phyloP scores from a whole-genome alignment of 2,888 invertebrate genomes.

The Anodontia alba region DNA sequence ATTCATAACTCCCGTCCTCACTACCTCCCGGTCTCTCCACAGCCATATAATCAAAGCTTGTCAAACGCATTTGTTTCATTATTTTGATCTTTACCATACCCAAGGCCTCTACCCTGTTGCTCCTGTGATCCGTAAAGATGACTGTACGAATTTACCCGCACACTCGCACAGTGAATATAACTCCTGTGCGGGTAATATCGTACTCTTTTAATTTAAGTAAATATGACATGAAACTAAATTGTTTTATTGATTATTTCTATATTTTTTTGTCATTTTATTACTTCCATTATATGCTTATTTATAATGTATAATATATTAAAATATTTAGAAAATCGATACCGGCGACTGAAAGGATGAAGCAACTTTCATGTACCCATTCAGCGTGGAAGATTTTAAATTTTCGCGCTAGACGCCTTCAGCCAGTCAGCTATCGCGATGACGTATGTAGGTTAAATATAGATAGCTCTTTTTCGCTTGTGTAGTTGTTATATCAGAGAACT shows the following conservation, averaged over 20 bases:
- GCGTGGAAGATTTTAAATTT: no score
- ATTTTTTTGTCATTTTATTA: not conserved
- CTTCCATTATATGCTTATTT: not conserved
- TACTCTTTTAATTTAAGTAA: not conserved
- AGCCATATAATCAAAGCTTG: no score
- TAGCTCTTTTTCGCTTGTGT: no score
- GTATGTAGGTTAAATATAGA: no score
- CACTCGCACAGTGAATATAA: not conserved
- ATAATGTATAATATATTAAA: not conserved
- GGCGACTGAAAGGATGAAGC: no score
- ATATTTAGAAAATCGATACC: no score
- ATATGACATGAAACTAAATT: not conserved
- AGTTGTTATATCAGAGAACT: no score
- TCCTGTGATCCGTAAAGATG: not conserved
- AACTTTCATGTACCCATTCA: no score
- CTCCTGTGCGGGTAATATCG: not conserved
- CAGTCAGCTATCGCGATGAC: no score
- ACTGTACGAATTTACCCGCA: not conserved
- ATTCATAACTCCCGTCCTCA: not conserved
- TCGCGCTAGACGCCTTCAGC: no score
- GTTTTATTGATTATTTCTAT: not conserved
- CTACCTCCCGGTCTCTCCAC: no score
- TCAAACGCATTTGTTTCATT: not conserved
- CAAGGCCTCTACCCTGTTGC: not conserved
- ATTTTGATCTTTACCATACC: not conserved